Conservation (phyloP, 2,888 invertebrate genomes). For the Melieria crassipennis region DNA sequence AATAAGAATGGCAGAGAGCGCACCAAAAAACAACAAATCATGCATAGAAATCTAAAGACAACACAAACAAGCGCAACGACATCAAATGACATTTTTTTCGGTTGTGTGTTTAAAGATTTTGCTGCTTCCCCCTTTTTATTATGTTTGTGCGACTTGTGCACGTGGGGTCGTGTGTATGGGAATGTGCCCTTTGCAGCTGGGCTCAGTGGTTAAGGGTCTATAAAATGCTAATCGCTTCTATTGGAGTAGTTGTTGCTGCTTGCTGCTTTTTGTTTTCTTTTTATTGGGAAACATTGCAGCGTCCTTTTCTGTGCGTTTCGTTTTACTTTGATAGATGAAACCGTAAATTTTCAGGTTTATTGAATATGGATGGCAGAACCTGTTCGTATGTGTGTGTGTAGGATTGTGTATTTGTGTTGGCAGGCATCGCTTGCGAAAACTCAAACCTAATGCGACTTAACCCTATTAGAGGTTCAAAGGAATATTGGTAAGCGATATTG, state of each 20-base stretch:
- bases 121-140: not conserved
- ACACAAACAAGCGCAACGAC: conserved; percentile 6
- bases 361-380: not conserved
- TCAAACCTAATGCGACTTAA: no score
- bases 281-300: not conserved
- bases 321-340: conserved; percentile 5
- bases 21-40: not conserved
- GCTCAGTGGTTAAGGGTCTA: not conserved
- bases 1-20: no score
- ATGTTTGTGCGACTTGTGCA: not conserved
- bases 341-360: conserved; percentile 13
- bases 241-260: not conserved
- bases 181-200: no score
- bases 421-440: no score
- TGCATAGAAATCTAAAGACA: conserved; percentile 1
- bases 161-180: not conserved
- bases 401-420: no score
- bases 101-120: not conserved
- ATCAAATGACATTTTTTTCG: conserved; percentile 6
- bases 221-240: conserved; percentile 7
- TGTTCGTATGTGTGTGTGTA: not conserved
- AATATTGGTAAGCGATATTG: no score
- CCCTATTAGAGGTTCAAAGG: no score
- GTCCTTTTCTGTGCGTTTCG: not conserved
- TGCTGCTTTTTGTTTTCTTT: not conserved